Evolutionary conservation across 2,113 vertebrate species (phyloP).

Genomic region (Galemys pyrenaicus): DNA sequence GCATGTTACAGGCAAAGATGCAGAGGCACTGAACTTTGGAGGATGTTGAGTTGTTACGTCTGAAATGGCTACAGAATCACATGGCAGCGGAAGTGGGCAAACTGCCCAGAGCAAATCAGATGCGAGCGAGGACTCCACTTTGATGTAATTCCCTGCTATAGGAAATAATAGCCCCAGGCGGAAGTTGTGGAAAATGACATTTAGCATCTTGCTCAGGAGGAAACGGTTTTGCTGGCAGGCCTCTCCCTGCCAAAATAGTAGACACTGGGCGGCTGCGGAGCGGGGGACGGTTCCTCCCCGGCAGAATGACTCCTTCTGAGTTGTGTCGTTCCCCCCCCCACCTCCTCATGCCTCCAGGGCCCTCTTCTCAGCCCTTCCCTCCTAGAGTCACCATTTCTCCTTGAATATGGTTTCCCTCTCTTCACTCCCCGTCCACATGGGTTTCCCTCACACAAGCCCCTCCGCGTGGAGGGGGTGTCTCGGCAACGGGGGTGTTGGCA

Average conservation of each 20-base stretch:
- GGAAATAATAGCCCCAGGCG: not conserved
- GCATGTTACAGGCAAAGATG: not conserved
- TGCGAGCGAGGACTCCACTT: not conserved
- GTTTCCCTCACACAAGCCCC: not conserved
- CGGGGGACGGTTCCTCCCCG: not conserved
- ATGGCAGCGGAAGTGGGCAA: not conserved
- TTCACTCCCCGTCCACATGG: not conserved
- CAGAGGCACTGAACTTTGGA: not conserved
- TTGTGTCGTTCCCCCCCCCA: no score
- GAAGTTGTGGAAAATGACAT: not conserved
- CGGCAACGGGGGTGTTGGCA: not conserved
- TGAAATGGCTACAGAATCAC: not conserved
- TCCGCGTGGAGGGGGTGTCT: not conserved
- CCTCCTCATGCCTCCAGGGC: not conserved
- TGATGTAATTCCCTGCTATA: not conserved
- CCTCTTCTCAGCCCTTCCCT: not conserved
- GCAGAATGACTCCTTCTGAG: not conserved
- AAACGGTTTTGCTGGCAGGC: not conserved
- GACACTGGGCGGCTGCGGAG: not conserved
- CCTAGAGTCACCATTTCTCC: not conserved
- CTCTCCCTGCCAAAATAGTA: not conserved
- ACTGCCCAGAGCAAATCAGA: not conserved
- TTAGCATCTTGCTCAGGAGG: conserved; percentile 35
- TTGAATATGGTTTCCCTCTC: not conserved
- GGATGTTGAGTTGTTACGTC: not conserved